A percentile compares a stretch with the other conserved stretches of the same genome.
Evolutionary conservation across 2,888 invertebrate genomes (phyloP).

Genomic region (Drosophila leonis): DNA sequence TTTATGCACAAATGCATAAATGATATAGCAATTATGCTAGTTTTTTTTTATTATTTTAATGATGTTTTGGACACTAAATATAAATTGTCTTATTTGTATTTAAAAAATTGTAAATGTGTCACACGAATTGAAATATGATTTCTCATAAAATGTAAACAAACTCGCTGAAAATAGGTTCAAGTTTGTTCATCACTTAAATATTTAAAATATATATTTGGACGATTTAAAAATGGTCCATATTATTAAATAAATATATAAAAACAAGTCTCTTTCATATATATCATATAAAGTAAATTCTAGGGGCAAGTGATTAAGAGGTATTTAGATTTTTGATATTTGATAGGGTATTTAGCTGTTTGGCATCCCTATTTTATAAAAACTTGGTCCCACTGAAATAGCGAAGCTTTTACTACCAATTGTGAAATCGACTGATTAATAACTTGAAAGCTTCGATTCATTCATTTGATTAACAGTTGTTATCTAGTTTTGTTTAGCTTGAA

Average conservation of each 20-base stretch:
- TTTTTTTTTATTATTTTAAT: conserved; percentile 11
- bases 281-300: neutral
- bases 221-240: neutral
- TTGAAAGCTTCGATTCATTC: conserved; percentile 2
- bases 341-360: neutral
- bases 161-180: neutral
- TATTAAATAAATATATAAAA: neutral
- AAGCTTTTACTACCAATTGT: conserved; percentile 8
- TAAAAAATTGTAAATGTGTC: neutral
- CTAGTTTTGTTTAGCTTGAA: neutral
- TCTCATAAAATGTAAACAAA: neutral
- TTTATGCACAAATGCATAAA: conserved; percentile 31
- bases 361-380: neutral
- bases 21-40: conserved; percentile 4
- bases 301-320: neutral
- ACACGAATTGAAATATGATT: neutral
- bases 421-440: neutral
- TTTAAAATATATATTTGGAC: neutral
- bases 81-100: neutral
- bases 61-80: neutral
- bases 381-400: neutral
- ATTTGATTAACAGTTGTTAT: neutral
- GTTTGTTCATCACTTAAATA: neutral
- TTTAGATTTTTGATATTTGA: neutral
- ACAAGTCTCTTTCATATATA: neutral